Evolutionary conservation across 2,888 invertebrate species (phyloP).

Genomic region (Perdita meconis): DNA sequence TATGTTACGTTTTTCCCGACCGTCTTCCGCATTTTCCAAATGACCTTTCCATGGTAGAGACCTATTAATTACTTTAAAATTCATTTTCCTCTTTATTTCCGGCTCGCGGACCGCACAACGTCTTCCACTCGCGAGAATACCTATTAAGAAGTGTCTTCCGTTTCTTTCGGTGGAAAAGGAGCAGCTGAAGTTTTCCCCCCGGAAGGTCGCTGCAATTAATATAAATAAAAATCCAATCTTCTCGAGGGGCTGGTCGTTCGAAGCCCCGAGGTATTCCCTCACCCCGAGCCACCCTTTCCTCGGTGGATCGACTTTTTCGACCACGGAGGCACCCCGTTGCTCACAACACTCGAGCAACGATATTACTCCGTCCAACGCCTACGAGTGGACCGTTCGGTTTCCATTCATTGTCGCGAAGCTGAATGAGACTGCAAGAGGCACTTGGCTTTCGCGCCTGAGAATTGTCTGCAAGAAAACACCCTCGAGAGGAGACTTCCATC

Average conservation of each 20-base stretch:
- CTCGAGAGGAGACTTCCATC: constrained; percentile 23
- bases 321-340: constrained; percentile 44
- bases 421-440: constrained; percentile 64
- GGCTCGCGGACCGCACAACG: neutral
- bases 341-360: constrained; percentile 29
- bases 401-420: constrained; percentile 59
- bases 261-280: neutral
- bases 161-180: no score
- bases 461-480: constrained; percentile 50
- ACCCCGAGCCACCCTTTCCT: neutral
- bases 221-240: constrained; percentile 3
- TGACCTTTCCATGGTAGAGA: constrained; percentile 11
- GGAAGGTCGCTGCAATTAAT: neutral
- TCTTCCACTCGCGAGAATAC: no score
- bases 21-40: neutral
- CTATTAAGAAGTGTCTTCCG: neutral
- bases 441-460: constrained; percentile 57
- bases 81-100: constrained; percentile 37
- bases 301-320: constrained; percentile 35
- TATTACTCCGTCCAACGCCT: constrained; percentile 56
- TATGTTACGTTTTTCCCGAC: neutral
- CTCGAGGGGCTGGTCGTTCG: neutral
- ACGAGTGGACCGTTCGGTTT: constrained; percentile 46
- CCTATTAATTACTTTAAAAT: constrained; percentile 57
- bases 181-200: neutral